Evolutionary conservation across 2,113 vertebrate genomes (phyloP).

Genomic region (Bubo scandiacus): DNA sequence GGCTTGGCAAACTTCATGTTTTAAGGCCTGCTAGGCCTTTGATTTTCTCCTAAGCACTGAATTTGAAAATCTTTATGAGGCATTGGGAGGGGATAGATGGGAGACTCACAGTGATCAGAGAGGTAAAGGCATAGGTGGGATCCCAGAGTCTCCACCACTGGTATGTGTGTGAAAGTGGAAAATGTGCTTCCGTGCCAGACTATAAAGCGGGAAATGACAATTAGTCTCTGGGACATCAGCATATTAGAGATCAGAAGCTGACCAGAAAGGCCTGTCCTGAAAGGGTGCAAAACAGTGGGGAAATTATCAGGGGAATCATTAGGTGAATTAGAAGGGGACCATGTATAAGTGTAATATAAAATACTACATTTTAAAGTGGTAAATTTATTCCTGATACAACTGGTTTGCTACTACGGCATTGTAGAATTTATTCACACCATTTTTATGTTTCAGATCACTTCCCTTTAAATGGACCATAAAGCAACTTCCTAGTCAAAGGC

Average conservation of each 20-base stretch:
- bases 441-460: not conserved
- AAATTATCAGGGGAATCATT: not conserved
- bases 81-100: not conserved
- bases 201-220: not conserved
- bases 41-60: not conserved
- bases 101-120: not conserved
- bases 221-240: not conserved
- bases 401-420: not conserved
- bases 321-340: not conserved
- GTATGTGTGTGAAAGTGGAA: not conserved
- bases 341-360: not conserved
- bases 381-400: not conserved
- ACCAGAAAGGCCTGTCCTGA: not conserved
- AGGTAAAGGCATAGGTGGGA: not conserved
- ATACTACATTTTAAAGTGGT: not conserved
- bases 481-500: not conserved
- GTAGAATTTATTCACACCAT: not conserved
- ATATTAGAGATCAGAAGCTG: not conserved
- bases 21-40: not conserved
- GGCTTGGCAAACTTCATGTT: not conserved
- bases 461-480: not conserved
- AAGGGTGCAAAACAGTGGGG: not conserved
- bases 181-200: not conserved
- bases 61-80: not conserved
- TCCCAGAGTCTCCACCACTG: not conserved